Conservation (phyloP, 1,140 invertebrate species). For the Trichonephila clavipes region DNA sequence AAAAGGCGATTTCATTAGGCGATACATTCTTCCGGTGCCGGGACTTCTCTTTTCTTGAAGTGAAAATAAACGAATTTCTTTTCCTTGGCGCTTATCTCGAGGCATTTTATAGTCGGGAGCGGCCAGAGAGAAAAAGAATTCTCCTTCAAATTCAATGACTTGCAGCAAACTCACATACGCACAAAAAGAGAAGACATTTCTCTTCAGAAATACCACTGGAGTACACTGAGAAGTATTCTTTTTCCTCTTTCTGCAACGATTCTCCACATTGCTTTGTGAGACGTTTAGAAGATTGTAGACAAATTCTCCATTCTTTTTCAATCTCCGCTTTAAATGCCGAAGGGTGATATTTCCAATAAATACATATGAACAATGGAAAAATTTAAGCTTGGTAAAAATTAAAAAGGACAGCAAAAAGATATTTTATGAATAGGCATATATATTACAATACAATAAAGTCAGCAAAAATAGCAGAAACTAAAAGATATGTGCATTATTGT, state of each 20-base stretch:
- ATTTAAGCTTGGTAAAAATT: no score
- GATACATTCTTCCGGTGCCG: constrained; percentile 11
- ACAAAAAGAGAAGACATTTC: no score
- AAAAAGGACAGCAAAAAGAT: no score
- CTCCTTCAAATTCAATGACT: background rate
- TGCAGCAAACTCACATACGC: background rate
- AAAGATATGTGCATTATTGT: no score
- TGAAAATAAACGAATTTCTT: background rate
- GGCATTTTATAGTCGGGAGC: background rate
- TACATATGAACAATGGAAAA: no score
- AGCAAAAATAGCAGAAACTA: no score
- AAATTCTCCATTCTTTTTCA: no score
- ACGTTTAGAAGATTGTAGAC: background rate
- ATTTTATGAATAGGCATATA: no score
- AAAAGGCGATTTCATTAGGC: constrained; percentile 20
- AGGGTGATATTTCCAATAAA: no score
- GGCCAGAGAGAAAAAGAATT: background rate
- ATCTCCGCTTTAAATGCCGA: no score
- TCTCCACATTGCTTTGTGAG: background rate
- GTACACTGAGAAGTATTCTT: background rate
- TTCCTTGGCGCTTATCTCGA: background rate
- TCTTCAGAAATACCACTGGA: background rate
- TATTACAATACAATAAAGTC: no score
- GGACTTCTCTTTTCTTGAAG: background rate
- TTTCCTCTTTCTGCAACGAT: background rate